Percentiles rank a stretch among this genome's conserved stretches.
Conservation (phyloP, 2,888 invertebrate species). For the Stenodema calcarata region DNA sequence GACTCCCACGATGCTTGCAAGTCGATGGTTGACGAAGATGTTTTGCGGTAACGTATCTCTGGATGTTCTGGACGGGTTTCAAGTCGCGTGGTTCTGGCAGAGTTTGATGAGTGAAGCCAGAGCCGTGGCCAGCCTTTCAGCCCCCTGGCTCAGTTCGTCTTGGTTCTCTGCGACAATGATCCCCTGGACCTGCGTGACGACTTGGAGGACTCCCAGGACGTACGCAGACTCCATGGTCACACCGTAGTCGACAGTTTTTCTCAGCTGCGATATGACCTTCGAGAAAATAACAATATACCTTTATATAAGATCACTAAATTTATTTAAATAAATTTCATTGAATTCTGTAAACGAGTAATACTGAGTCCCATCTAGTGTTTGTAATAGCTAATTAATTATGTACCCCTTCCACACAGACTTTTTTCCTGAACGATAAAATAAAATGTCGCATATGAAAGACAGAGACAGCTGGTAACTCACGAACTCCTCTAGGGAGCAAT, state of each 20-base stretch:
- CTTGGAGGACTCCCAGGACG: conserved; percentile 53
- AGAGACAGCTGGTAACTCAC: too few relatives aligned
- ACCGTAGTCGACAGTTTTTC: conserved; percentile 54
- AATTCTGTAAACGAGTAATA: too few relatives aligned
- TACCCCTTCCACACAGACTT: too few relatives aligned
- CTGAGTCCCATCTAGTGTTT: too few relatives aligned
- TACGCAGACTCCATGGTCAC: conserved; percentile 52
- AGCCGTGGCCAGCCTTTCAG: conserved; percentile 51
- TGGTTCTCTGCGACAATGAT: conserved; percentile 52
- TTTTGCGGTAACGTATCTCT: neutral
- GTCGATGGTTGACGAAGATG: neutral
- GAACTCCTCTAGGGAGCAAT: too few relatives aligned
- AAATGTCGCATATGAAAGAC: too few relatives aligned
- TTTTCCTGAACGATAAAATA: too few relatives aligned
- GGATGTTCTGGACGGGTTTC: neutral
- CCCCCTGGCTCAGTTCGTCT: conserved; percentile 51
- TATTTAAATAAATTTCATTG: too few relatives aligned
- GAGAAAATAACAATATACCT: neutral
- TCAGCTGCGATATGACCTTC: conserved; percentile 51
- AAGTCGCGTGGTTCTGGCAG: conserved; percentile 44
- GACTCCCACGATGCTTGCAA: too few relatives aligned
- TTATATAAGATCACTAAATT: too few relatives aligned
- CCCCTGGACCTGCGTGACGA: conserved; percentile 53
- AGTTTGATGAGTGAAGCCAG: conserved; percentile 53
- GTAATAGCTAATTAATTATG: too few relatives aligned